These are phyloP conservation scores for Cotesia congregata DNA, from an alignment of 2,888 invertebrate species.

Conservation along the genomic window DNA sequence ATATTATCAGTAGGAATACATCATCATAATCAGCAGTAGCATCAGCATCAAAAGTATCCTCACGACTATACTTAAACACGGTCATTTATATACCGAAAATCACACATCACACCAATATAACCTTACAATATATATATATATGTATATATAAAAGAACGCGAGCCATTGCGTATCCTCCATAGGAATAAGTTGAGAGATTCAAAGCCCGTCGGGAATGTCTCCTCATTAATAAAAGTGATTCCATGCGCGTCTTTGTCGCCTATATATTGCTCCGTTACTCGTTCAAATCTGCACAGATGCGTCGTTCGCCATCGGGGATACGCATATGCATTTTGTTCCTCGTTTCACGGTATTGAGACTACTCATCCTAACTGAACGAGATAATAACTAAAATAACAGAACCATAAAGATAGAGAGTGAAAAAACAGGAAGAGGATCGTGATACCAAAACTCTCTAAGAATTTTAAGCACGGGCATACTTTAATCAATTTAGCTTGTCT, in stretches of 20 bases:
- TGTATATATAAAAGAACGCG: slow-evolving; percentile 22
- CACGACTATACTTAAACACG: not conserved
- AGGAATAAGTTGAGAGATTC: slow-evolving; percentile 49
- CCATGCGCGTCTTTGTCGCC: slow-evolving; percentile 47
- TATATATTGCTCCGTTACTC: slow-evolving; percentile 8
- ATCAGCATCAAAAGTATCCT: slow-evolving; percentile 30
- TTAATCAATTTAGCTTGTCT: slow-evolving; percentile 63
- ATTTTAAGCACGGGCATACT: slow-evolving; percentile 61
- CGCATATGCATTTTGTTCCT: slow-evolving; percentile 27
- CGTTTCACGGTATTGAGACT: not conserved
- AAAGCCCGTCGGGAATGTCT: slow-evolving; percentile 64
- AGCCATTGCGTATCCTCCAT: slow-evolving; percentile 30
- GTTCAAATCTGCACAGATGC: slow-evolving; percentile 43
- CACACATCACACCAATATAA: not conserved
- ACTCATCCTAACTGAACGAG: slow-evolving; percentile 29
- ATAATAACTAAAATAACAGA: not conserved
- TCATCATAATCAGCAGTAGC: slow-evolving; percentile 28
- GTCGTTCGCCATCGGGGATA: slow-evolving; percentile 24
- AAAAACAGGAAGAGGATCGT: slow-evolving; percentile 28
- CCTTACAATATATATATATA: not conserved
- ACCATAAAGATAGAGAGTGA: slow-evolving; percentile 4
- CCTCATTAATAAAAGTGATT: slow-evolving; percentile 66
- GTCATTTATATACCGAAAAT: not conserved
- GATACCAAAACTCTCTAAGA: slow-evolving; percentile 57
- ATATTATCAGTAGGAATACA: slow-evolving; percentile 26